Percentiles rank a stretch among this genome's conserved stretches.
These are phyloP conservation scores for Enteromius viviparus DNA, from an alignment of 2,797 vertebrate species.

Conservation along the genomic window DNA sequence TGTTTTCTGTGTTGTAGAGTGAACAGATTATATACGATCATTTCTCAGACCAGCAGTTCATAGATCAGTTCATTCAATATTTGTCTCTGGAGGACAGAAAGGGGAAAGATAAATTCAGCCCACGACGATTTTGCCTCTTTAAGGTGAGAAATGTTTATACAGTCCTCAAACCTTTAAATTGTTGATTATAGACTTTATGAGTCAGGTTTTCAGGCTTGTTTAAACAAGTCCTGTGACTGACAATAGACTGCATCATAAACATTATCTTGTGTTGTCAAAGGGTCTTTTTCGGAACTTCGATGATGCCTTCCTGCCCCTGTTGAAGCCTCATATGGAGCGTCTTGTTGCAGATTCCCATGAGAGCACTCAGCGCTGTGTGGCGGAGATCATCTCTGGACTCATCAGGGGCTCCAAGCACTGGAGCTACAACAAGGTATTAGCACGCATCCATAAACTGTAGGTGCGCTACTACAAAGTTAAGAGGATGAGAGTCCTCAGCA, in stretches of 20 bases:
- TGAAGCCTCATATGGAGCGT: constrained; percentile 90
- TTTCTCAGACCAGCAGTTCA: constrained; percentile 92
- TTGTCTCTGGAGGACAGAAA: constrained; percentile 97
- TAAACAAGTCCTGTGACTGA: not conserved
- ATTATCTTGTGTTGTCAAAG: constrained; percentile 67
- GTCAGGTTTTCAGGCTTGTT: not conserved
- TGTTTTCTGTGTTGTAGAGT: constrained; percentile 75
- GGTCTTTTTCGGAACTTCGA: constrained; percentile 95
- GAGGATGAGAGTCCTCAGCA: not conserved
- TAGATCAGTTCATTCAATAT: constrained; percentile 94
- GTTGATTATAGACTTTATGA: not conserved
- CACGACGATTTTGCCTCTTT: constrained; percentile 96
- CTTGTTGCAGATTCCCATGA: constrained; percentile 92
- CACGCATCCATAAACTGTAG: not conserved
- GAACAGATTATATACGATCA: constrained; percentile 95
- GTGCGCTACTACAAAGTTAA: not conserved
- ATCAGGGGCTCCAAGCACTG: constrained; percentile 96
- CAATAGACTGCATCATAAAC: not conserved
- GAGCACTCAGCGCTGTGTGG: constrained; percentile 93
- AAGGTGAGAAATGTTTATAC: constrained; percentile 81
- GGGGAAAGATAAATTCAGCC: constrained; percentile 98
- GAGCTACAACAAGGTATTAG: constrained; percentile 74
- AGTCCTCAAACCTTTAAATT: not conserved
- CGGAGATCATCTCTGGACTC: constrained; percentile 95
- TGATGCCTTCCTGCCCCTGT: constrained; percentile 86